phyloP scores from a whole-genome alignment of 2,797 vertebrate species.

The Anableps anableps region DNA sequence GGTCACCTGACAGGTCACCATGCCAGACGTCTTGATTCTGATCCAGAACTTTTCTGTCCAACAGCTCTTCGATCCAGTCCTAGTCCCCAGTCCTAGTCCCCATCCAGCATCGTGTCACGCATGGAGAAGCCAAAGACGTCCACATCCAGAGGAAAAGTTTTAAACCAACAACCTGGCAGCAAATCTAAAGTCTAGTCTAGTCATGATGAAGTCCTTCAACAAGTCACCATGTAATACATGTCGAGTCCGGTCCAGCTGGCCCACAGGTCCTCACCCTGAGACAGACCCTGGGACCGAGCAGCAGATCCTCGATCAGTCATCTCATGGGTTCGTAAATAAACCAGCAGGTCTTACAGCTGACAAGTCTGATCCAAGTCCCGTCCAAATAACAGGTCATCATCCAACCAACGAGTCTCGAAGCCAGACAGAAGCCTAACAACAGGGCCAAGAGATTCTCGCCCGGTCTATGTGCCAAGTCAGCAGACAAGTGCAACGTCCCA shows the following conservation, averaged over 20 bases:
- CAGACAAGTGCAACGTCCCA: too few species aligned
- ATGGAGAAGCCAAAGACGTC: too few species aligned
- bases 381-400: not conserved
- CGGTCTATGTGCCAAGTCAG: not conserved
- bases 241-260: too few species aligned
- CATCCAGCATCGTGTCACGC: not conserved
- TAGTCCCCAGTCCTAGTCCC: too few species aligned
- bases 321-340: not conserved
- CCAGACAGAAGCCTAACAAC: not conserved
- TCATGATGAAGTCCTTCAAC: too few species aligned
- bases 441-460: not conserved
- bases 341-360: not conserved
- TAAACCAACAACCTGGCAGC: not conserved
- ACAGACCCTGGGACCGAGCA: too few species aligned
- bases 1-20: too few species aligned
- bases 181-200: not conserved
- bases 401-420: not conserved
- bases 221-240: too few species aligned
- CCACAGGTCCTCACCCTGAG: not conserved
- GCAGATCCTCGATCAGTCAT: too few species aligned
- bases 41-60: not conserved
- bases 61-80: not conserved
- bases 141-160: not conserved
- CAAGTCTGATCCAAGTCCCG: not conserved
- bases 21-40: too few species aligned